Evolutionary conservation across 2,113 vertebrate species (phyloP).

Genomic region (Sceloporus undulatus): DNA sequence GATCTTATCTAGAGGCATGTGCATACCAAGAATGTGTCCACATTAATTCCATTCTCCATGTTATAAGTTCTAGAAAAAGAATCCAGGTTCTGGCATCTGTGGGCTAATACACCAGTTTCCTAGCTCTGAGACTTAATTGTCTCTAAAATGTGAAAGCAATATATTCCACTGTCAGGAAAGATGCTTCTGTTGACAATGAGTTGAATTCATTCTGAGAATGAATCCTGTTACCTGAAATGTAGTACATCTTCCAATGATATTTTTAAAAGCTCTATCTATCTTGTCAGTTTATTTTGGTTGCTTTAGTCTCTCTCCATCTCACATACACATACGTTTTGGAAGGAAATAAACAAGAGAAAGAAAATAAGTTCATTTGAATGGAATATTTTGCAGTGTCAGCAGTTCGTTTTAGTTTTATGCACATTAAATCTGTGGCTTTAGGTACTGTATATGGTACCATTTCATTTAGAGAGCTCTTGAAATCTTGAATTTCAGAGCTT

Average conservation of each 20-base stretch:
- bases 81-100: not conserved
- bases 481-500: conserved; percentile 55
- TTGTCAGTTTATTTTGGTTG: too few species aligned
- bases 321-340: not conserved
- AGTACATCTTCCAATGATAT: not conserved
- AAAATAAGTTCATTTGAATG: not conserved
- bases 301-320: too few species aligned
- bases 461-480: conserved; percentile 41
- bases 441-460: conserved; percentile 36
- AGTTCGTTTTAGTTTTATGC: conserved; percentile 45
- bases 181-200: too few species aligned
- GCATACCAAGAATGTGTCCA: not conserved
- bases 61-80: not conserved
- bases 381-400: conserved; percentile 34
- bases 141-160: too few species aligned
- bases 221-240: too few species aligned
- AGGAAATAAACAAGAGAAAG: not conserved
- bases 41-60: not conserved
- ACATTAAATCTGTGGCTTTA: conserved; percentile 1
- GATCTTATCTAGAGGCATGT: not conserved
- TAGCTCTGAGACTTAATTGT: too few species aligned
- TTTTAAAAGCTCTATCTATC: too few species aligned
- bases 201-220: not conserved
- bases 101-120: too few species aligned
- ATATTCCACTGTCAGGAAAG: too few species aligned